These are phyloP conservation scores for Hormiphora californensis DNA, from an alignment of 37 sponge, comb jelly and placozoan genomes.

Conservation along the genomic window DNA sequence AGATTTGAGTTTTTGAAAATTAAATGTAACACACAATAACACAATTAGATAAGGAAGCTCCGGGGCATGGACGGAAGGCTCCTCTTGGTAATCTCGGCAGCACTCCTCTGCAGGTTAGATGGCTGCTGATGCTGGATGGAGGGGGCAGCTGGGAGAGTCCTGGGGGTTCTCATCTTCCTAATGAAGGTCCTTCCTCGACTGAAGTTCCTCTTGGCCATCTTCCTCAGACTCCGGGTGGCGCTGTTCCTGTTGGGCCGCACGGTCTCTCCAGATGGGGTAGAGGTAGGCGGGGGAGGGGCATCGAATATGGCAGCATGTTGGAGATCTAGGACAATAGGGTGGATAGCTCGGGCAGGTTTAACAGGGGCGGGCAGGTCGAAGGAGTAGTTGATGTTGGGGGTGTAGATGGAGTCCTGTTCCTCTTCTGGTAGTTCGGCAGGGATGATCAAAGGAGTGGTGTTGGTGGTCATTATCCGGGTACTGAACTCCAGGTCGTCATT, in stretches of 20 bases:
- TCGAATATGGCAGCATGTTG: neutral
- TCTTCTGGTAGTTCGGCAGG: neutral
- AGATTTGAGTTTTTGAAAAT: too few species aligned
- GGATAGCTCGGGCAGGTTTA: neutral
- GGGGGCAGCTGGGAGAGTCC: slow-evolving; percentile 7
- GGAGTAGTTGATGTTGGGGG: neutral
- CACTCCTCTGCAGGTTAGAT: too few species aligned
- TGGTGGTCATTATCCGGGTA: neutral
- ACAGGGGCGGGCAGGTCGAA: neutral
- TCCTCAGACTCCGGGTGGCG: neutral
- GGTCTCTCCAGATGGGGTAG: neutral
- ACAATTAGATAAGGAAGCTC: too few species aligned
- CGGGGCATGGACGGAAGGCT: slow-evolving; percentile 20
- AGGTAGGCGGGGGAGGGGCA: neutral
- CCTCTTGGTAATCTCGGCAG: neutral
- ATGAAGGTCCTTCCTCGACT: slow-evolving; percentile 22
- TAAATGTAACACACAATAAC: too few species aligned
- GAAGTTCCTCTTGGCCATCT: neutral
- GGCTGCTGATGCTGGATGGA: too few species aligned
- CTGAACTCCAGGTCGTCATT: slow-evolving; percentile 3
- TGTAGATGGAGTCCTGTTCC: neutral
- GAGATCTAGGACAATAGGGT: neutral
- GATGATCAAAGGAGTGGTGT: neutral
- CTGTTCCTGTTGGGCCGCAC: neutral
- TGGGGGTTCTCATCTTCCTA: slow-evolving; percentile 43